phyloP scores from a whole-genome alignment of 2,888 invertebrate species.

The Trachelus iudaicus region DNA sequence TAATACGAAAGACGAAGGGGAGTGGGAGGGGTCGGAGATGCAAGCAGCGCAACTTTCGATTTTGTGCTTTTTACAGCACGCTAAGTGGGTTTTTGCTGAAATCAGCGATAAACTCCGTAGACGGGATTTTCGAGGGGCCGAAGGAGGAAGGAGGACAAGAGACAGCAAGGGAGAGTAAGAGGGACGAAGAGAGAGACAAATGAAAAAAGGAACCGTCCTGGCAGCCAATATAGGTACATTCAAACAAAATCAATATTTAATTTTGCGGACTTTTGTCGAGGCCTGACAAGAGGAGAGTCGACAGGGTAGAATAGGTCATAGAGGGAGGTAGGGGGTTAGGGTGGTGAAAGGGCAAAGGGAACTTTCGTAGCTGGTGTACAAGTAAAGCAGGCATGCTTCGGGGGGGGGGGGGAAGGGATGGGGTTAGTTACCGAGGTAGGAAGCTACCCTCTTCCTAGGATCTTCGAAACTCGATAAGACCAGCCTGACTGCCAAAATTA shows the following conservation, averaged over 20 bases:
- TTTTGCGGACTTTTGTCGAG: slow-evolving; percentile 34
- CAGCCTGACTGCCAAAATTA: slow-evolving; percentile 6
- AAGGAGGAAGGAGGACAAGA: too few species aligned
- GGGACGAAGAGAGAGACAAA: background rate
- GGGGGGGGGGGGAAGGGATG: too few species aligned
- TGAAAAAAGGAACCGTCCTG: background rate
- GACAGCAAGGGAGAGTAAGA: background rate
- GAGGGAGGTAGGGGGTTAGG: too few species aligned
- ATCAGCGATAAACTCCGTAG: slow-evolving; percentile 32
- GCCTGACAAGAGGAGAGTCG: slow-evolving; percentile 11
- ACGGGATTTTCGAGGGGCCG: background rate
- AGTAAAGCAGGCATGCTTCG: background rate
- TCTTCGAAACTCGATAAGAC: slow-evolving; percentile 44
- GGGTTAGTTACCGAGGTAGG: background rate
- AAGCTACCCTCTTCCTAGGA: slow-evolving; percentile 20
- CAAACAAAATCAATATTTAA: slow-evolving; percentile 50
- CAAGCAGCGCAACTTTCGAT: background rate
- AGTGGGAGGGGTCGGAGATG: background rate
- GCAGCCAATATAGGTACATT: slow-evolving; percentile 14
- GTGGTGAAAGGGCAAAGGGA: too few species aligned
- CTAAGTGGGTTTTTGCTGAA: slow-evolving; percentile 34
- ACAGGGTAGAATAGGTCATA: slow-evolving; percentile 17
- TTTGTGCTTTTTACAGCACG: slow-evolving; percentile 27
- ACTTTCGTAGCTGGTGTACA: too few species aligned
- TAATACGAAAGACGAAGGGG: too few species aligned